Evolutionary conservation across 2,888 invertebrate species (phyloP), one percentile per base, ranked within the genome.

Genomic region (Pollenia amentaria): DNA sequence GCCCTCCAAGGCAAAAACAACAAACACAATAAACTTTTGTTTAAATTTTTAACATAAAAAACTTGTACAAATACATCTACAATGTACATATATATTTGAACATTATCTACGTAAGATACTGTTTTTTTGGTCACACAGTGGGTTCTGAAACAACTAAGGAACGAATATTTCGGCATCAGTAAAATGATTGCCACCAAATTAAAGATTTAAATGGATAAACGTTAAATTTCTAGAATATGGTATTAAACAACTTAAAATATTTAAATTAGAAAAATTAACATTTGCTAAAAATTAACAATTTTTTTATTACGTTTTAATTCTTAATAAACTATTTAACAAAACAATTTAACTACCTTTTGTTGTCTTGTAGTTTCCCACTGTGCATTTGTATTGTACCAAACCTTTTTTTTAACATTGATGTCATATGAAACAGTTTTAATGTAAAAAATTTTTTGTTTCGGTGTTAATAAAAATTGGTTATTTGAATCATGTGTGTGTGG

Each of bases 391-490:
- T 48, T 29, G 1, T 21, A 44, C 8, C 44, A 11, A 64, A 44
- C 18, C 44, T 29, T 16, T 18, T 44, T 21, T 65, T 11, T 53
- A 73, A 40, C 84, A 55, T 69, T 84, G 69, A 75, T 79, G 48
- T 80, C 79, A 85, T 80, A 80, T 85, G 70, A 85, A 85, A 76
- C 70, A 80, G 40, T 44, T 55, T 57, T 44, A 10, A 75, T 40
- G 14, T 51, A 51, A 76, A 75, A 48, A 42, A 51, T 29, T n/a
- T 11, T 21, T 29, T 18, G 38, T 9, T 62, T 62, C 44, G 38
- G 57, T 21, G 29, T 57, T 64, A n/a, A 11, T n/a, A 44, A 55
- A 57, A 29, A 21, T 57, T 16, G 65, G 38, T 38, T 55, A 55
- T 72, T 53, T 55, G 21, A 55, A 64, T 53, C 29, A 6, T 29